Percentiles rank a stretch among this genome's conserved stretches.
Conservation (phyloP, 2,797 vertebrate genomes). For the Fistularia tabacaria region DNA sequence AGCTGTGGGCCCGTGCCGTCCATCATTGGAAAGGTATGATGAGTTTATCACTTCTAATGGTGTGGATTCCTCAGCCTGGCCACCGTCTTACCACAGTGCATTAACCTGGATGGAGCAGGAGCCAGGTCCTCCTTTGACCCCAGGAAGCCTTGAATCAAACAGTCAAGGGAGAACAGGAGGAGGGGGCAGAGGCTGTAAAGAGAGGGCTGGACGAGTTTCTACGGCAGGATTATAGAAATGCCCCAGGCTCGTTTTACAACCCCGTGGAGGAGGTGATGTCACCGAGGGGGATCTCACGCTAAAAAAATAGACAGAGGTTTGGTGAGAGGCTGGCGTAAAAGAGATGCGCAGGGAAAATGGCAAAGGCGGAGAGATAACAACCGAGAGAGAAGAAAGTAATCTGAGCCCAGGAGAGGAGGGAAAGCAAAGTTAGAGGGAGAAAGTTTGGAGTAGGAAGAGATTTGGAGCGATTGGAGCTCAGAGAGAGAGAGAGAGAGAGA, state of each 20-base stretch:
- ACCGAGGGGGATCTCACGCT: slow-evolving; percentile 49
- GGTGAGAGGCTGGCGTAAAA: neutral
- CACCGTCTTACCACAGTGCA: slow-evolving; percentile 20
- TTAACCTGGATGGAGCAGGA: slow-evolving; percentile 20
- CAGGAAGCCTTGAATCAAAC: slow-evolving; percentile 44
- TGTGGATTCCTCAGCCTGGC: slow-evolving; percentile 33
- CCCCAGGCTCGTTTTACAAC: slow-evolving; percentile 41
- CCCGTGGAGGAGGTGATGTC: slow-evolving; percentile 61
- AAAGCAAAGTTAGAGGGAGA: slow-evolving; percentile 6
- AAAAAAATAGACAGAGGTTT: neutral
- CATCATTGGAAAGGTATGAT: slow-evolving; percentile 52
- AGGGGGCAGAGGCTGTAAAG: neutral
- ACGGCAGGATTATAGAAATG: slow-evolving; percentile 36
- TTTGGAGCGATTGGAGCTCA: too few species aligned
- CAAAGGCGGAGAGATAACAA: slow-evolving; percentile 2
- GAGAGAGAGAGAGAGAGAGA: slow-evolving; percentile 7
- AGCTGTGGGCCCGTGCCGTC: slow-evolving; percentile 30
- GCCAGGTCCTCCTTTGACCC: slow-evolving; percentile 11
- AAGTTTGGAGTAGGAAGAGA: slow-evolving; percentile 26
- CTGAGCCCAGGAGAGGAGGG: slow-evolving; percentile 17
- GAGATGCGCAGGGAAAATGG: neutral
- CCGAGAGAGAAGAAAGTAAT: slow-evolving; percentile 23
- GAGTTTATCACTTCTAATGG: slow-evolving; percentile 56
- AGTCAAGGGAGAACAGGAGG: slow-evolving; percentile 7
- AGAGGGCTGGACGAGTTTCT: slow-evolving; percentile 5